Evolutionary conservation across 2,797 vertebrate species (phyloP).

Genomic region (Monodelphis domestica): DNA sequence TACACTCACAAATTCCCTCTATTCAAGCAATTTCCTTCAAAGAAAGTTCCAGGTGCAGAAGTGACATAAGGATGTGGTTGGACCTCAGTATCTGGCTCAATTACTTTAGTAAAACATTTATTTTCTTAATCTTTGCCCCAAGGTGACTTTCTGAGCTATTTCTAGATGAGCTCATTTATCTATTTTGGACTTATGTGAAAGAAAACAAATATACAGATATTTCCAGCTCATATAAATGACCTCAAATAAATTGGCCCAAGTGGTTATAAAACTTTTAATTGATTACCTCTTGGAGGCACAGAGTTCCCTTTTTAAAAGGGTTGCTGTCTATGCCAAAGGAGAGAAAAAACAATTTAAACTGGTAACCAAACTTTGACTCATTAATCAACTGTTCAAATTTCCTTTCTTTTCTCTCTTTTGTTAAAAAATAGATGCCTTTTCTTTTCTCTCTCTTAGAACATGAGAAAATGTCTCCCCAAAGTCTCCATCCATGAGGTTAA

Average conservation of each 20-base stretch:
- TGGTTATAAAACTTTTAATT: slow-evolving; percentile 16
- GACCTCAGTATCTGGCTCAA: slow-evolving; percentile 16
- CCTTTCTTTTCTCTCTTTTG: slow-evolving; percentile 43
- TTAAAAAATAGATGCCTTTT: slow-evolving; percentile 12
- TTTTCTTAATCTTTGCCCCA: slow-evolving; percentile 47
- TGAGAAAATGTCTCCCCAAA: not conserved
- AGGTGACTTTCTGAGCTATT: slow-evolving; percentile 48
- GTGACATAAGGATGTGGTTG: slow-evolving; percentile 36
- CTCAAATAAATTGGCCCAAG: not conserved
- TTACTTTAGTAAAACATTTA: slow-evolving; percentile 27
- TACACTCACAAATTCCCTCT: slow-evolving; percentile 34
- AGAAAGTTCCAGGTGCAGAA: slow-evolving; percentile 64
- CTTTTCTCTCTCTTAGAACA: not conserved
- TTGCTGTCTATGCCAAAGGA: not conserved
- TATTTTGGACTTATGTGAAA: slow-evolving; percentile 46
- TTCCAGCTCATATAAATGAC: slow-evolving; percentile 15
- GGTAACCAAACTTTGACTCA: not conserved
- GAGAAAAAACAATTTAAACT: slow-evolving; percentile 10
- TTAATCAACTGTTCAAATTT: not conserved
- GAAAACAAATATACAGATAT: slow-evolving; percentile 28
- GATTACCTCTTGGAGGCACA: slow-evolving; percentile 27
- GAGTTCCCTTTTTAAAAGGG: not conserved
- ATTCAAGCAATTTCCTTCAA: slow-evolving; percentile 62
- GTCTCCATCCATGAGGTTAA: not conserved
- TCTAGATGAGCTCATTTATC: slow-evolving; percentile 22